phyloP scores from a whole-genome alignment of 1,140 invertebrate genomes.

The Tetramorium simillimum region DNA sequence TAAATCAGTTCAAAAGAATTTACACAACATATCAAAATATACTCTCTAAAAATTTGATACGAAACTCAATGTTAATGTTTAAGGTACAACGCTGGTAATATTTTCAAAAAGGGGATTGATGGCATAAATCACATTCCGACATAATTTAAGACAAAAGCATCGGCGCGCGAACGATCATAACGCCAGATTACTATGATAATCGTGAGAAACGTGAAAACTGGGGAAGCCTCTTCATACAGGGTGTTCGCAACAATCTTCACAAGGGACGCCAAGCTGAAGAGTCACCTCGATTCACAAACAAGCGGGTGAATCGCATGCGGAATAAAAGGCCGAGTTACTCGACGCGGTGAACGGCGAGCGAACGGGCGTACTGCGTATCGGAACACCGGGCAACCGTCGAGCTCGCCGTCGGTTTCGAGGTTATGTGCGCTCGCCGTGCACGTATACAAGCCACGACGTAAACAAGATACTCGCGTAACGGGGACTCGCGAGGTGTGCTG shows the following conservation, averaged over 20 bases:
- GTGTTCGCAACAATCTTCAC: neutral
- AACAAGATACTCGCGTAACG: slow-evolving; percentile 74
- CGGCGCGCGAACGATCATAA: neutral
- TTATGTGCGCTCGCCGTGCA: slow-evolving; percentile 73
- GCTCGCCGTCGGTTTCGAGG: slow-evolving; percentile 67
- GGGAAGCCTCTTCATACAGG: neutral
- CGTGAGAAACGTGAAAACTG: neutral
- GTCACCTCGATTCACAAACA: neutral
- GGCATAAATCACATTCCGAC: neutral
- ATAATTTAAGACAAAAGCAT: neutral
- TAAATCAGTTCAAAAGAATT: neutral
- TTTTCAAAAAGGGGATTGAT: neutral
- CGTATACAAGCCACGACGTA: slow-evolving; percentile 75
- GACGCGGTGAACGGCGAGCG: neutral
- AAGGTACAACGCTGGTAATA: neutral
- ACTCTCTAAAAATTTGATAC: neutral
- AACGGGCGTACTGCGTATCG: neutral
- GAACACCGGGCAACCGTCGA: neutral
- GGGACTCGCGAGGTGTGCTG: neutral
- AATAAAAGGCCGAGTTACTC: neutral
- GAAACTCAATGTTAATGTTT: neutral
- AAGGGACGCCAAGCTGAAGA: neutral
- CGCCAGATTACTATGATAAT: neutral
- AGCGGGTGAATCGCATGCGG: neutral
- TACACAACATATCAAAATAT: neutral